Conservation (phyloP, 2,888 invertebrate species). For the Cheilosia impressa region DNA sequence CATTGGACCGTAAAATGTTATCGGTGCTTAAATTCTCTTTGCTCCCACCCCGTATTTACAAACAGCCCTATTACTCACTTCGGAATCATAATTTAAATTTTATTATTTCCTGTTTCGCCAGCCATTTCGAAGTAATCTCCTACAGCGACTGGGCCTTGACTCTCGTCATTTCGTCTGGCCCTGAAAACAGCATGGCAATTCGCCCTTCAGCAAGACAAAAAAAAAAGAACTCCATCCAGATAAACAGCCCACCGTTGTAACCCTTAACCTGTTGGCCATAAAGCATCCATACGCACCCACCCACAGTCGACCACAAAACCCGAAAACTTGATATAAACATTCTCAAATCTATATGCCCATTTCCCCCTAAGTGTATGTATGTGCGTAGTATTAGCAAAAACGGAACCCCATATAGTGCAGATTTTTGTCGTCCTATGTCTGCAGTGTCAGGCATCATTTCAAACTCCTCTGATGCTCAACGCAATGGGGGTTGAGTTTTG, state of each 20-base stretch:
- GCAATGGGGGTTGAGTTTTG: conserved; percentile 29
- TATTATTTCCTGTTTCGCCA: conserved; percentile 68
- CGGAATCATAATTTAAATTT: conserved; percentile 64
- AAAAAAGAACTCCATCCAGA: conserved; percentile 14
- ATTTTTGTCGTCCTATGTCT: conserved; percentile 3
- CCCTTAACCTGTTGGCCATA: conserved; percentile 73
- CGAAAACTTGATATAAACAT: conserved; percentile 49
- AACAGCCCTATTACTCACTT: conserved; percentile 9
- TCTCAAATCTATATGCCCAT: not conserved
- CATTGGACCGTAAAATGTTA: conserved; percentile 32
- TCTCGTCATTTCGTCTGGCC: conserved; percentile 39
- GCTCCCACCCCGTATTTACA: conserved; percentile 6
- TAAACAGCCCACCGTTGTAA: conserved; percentile 39
- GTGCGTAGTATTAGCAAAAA: conserved; percentile 4
- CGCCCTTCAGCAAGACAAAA: not conserved
- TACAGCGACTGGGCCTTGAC: conserved; percentile 46
- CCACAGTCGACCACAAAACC: conserved; percentile 59
- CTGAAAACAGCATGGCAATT: not conserved
- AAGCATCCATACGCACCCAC: conserved; percentile 64
- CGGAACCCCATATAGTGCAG: conserved; percentile 1
- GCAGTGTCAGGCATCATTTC: conserved; percentile 32
- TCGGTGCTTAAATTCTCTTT: conserved; percentile 28
- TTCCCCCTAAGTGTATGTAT: not conserved
- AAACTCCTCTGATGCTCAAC: conserved; percentile 7
- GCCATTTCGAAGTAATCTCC: conserved; percentile 60